Conservation (phyloP, 2,888 invertebrate species). For the Argyra leucocephala region DNA sequence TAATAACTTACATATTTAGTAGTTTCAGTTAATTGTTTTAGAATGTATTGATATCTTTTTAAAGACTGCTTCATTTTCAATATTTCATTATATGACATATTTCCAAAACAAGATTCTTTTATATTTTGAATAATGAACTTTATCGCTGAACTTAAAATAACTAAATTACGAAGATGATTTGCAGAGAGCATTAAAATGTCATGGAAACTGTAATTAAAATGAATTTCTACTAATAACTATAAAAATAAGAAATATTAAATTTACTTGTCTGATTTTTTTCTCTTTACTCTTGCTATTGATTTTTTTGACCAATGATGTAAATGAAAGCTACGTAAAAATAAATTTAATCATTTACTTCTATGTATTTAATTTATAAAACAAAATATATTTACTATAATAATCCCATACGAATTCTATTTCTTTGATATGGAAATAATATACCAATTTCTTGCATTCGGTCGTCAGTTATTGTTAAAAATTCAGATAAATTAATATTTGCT, state of each 20-base stretch:
- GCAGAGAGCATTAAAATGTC: conserved; percentile 39
- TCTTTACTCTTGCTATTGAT: conserved; percentile 33
- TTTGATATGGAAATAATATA: conserved; percentile 33
- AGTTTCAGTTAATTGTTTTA: conserved; percentile 32
- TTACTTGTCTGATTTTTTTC: conserved; percentile 30
- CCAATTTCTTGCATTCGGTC: conserved; percentile 32
- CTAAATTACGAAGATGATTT: conserved; percentile 39
- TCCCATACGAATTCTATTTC: conserved; percentile 36
- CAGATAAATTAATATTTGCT: conserved; percentile 30
- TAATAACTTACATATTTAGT: conserved; percentile 35
- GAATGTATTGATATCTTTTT: conserved; percentile 29
- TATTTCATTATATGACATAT: conserved; percentile 26
- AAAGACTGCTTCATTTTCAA: conserved; percentile 26
- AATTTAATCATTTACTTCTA: no score
- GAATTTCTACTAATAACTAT: neutral
- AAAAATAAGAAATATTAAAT: conserved; percentile 16
- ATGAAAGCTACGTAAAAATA: conserved; percentile 33
- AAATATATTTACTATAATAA: conserved; percentile 34
- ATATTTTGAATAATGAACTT: conserved; percentile 32
- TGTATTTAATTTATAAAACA: neutral
- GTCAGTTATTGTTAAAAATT: conserved; percentile 38
- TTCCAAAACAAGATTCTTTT: conserved; percentile 27
- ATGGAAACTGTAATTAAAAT: conserved; percentile 34
- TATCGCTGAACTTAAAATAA: conserved; percentile 34
- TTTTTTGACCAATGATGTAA: conserved; percentile 38